Base-by-base conservation (phyloP, 2,797 vertebrate genomes). In the Sciurus carolinensis region DNA sequence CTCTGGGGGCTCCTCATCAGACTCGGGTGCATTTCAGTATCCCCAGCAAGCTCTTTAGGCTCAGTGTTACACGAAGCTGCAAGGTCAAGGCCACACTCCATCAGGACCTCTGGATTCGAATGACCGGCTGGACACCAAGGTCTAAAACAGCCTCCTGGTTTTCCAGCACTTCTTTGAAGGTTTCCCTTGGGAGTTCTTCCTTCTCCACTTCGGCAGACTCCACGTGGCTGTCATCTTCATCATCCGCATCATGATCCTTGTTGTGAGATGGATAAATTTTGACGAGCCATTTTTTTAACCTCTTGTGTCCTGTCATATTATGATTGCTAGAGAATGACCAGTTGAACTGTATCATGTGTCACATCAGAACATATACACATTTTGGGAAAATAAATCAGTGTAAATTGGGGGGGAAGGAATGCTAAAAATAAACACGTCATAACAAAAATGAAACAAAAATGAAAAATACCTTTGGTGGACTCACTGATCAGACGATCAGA, bases 251-350 rank as follows among this genome's bases (percentile, higher is more conserved):
- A 4, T 99, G 99, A 93, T 99, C 99, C 47, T 99, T 99, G 4
- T 99, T 98, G 72, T 98, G 99, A 97, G 98, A 98, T 0, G 98
- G 98, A 99, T 99, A 99, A 99, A 99, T 99, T 99, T 99, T 99
- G 99, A 99, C 99, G 99, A 99, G 99, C 99, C 99, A 99, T 99
- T 99, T 98, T 98, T 36, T 98, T 99, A 99, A 98, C 98, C 98
- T 99, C 98, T 98, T 98, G 98, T 98, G 98, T 98, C 98, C 98
- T 99, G 98, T 99, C 98, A 97, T 98, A 97, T 98, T 98, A 97
- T 98, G 97, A 98, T 97, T 95, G 95, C 96, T 98, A 97, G 97
- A 92, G 98, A 97, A 97, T 97, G 98, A 91, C 97, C 97, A 98
- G 90, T 97, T 89, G 96, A 95, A 98, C 95, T 98, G 95, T 97